Evolutionary conservation across 2,113 vertebrate species (phyloP).

Genomic region (Dolichotis patagonum): DNA sequence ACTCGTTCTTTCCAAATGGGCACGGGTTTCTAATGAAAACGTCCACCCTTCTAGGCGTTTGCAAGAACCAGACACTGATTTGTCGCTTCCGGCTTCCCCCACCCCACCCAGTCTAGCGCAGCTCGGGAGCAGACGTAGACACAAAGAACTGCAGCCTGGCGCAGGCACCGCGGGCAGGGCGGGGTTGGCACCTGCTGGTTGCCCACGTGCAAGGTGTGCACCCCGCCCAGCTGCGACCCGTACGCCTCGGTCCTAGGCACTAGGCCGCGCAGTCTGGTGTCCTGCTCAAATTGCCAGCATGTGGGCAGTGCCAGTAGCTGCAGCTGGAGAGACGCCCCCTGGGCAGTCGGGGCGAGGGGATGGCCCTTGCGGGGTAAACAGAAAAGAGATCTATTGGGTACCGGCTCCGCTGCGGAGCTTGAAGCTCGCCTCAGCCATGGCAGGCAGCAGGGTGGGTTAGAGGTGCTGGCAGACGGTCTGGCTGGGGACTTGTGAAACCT

Average conservation of each 20-base stretch:
- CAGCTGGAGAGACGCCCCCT: neutral
- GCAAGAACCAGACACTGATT: constrained; percentile 66
- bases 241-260: neutral
- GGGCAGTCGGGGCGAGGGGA: neutral
- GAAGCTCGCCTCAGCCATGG: neutral
- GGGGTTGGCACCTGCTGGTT: constrained; percentile 48
- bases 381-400: neutral
- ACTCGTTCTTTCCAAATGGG: constrained; percentile 36
- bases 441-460: constrained; percentile 9
- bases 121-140: constrained; percentile 55
- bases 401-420: neutral
- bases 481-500: constrained; percentile 60
- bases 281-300: neutral
- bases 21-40: constrained; percentile 57
- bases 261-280: accelerated
- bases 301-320: neutral
- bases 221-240: neutral
- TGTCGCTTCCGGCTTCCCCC: constrained; percentile 49
- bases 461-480: constrained; percentile 65
- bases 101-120: constrained; percentile 73
- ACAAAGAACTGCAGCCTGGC: constrained; percentile 72
- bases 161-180: neutral
- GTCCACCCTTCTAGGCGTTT: constrained; percentile 67
- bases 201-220: neutral
- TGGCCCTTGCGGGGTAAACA: neutral